Base-by-base conservation (phyloP, 2,888 invertebrate species). In the Heteromyza rotundicornis region DNA sequence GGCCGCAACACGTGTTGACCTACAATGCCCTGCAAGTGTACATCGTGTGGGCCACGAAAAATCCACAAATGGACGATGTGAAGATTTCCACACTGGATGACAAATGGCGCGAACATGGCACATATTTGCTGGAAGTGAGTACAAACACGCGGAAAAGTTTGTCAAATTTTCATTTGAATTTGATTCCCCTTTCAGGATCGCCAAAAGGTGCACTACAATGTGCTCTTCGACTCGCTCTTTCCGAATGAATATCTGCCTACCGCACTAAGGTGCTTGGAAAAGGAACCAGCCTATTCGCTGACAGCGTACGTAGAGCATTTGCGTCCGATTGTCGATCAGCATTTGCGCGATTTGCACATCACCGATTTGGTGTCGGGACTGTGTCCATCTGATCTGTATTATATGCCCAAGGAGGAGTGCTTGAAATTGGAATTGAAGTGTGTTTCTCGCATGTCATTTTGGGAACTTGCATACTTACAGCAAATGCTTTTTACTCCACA, bases 11-110 rank as follows among this genome's bases (percentile, higher is more conserved):
- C 56, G 63, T 67, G 23, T 63, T 72, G 14, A 74, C 71, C 19
- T 75, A 67, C 56, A 71, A 74, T 35, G 72, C 73, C 1, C 44
- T 77, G 22, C 68, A 75, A 59, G 76, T 76, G 54, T 77, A 65
- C 54, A 69, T 75, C n/a, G n/a, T n/a, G n/a, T n/a, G n/a, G n/a
- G n/a, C n/a, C n/a, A n/a, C n/a, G n/a, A n/a, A n/a, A n/a, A n/a
- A n/a, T n/a, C n/a, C n/a, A n/a, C n/a, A n/a, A n/a, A n/a, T n/a
- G n/a, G n/a, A n/a, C n/a, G n/a, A n/a, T n/a, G n/a, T n/a, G n/a
- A n/a, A n/a, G n/a, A n/a, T n/a, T n/a, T n/a, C n/a, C n/a, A n/a
- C n/a, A n/a, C n/a, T n/a, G n/a, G n/a, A n/a, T n/a, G n/a, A n/a
- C n/a, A n/a, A n/a, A n/a, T n/a, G n/a, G n/a, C n/a, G n/a, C n/a